Evolutionary conservation across 2,797 vertebrate species (phyloP).

Genomic region (Chaetodon trifasciatus): DNA sequence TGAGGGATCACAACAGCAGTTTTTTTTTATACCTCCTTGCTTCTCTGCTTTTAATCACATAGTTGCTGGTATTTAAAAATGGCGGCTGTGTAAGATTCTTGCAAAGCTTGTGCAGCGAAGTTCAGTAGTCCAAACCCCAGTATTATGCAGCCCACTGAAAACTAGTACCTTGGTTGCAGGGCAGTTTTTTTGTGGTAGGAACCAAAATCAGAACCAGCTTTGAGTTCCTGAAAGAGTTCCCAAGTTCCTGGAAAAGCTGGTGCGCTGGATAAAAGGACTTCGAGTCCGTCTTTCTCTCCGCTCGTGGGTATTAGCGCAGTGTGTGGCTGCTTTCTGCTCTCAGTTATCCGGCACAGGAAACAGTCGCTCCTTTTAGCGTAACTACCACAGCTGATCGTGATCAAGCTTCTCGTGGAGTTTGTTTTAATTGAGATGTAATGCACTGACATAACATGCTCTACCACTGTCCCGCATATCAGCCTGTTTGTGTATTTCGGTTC

Average conservation of each 20-base stretch:
- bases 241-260: slow-evolving; percentile 39
- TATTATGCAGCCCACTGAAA: slow-evolving; percentile 40
- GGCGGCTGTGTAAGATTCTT: slow-evolving; percentile 6
- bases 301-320: slow-evolving; percentile 1
- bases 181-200: slow-evolving; percentile 27
- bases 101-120: neutral
- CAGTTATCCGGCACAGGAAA: slow-evolving; percentile 21
- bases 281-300: slow-evolving; percentile 5
- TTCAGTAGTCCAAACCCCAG: slow-evolving; percentile 22
- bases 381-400: neutral
- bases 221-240: slow-evolving; percentile 29
- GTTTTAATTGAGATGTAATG: slow-evolving; percentile 11
- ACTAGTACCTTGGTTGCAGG: slow-evolving; percentile 18
- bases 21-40: neutral
- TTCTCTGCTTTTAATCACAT: slow-evolving; percentile 11
- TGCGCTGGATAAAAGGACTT: neutral
- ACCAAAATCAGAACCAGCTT: slow-evolving; percentile 45
- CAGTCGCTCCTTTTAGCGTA: neutral
- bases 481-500: neutral
- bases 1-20: too few species aligned
- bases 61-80: slow-evolving; percentile 26
- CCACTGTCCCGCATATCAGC: neutral
- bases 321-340: slow-evolving; percentile 14
- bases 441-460: neutral
- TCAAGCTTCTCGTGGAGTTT: neutral